Conservation (phyloP, 2,888 invertebrate species). For the Schizotus pectinicornis region DNA sequence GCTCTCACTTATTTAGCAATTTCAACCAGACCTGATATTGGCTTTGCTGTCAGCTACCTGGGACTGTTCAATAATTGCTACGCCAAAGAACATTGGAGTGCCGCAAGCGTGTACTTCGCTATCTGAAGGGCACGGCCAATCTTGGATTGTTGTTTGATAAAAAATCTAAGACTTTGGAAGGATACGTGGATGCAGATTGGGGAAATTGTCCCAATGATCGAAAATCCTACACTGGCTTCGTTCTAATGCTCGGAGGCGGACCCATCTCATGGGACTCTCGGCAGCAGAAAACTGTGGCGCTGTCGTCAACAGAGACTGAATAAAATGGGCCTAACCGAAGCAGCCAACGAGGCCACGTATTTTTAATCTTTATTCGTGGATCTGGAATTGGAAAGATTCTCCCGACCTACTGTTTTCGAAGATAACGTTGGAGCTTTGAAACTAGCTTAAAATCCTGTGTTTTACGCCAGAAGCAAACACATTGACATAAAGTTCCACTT, state of each 20-base stretch:
- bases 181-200: conserved; percentile 44
- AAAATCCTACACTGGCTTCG: conserved; percentile 35
- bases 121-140: conserved; percentile 33
- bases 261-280: conserved; percentile 31
- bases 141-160: conserved; percentile 35
- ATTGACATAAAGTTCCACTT: conserved; percentile 13
- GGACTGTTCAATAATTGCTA: conserved; percentile 35
- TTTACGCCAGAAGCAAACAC: conserved; percentile 25
- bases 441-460: conserved; percentile 25
- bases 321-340: conserved; percentile 32
- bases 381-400: background rate
- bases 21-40: conserved; percentile 35
- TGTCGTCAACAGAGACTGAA: conserved; percentile 35
- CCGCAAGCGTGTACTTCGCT: conserved; percentile 46
- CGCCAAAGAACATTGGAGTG: conserved; percentile 33
- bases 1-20: conserved; percentile 33
- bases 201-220: conserved; percentile 25
- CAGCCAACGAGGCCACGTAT: conserved; percentile 32
- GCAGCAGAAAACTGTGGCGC: conserved; percentile 38
- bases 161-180: conserved; percentile 18
- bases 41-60: conserved; percentile 33
- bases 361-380: conserved; percentile 12
- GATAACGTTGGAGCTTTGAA: conserved; percentile 20
- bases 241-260: conserved; percentile 24
- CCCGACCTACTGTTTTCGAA: background rate